Evolutionary conservation across 2,113 vertebrate species (phyloP), one percentile per base, ranked within the genome.

Genomic region (Alethe castanea): DNA sequence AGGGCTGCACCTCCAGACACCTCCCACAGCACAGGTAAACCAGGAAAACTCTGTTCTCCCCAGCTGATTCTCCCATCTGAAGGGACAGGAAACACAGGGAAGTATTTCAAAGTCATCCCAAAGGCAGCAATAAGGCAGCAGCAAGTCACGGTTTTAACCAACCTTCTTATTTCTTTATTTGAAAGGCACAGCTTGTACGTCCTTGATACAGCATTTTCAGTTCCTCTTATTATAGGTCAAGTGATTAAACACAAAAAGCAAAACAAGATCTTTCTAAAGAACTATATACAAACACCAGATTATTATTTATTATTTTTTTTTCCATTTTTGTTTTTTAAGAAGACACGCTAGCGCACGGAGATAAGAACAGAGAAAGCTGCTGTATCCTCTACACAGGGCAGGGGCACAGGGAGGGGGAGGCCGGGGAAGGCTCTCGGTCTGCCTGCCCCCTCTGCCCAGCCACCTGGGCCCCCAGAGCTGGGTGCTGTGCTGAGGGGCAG

Each of bases 151-250:
- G 42, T 67, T 95, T 92, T 96, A 93, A 93, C 95, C 95, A 93
- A 98, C 98, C 98, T 97, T 98, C 97, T 96, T 96, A 98, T 97
- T 92, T 98, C 96, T 98, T 98, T 98, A 98, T 98, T 98, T 97
- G 97, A 98, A 98, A 98, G 98, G 98, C 98, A 98, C 98, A 98
- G 97, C 98, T 97, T 97, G 95, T 96, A 98, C 98, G 96, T 97
- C 97, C 97, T 97, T 89, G 81, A 96, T 93, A 98, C 98, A 97
- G 97, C 94, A 93, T 95, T 94, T 95, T 91, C 93, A 96, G 93
- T 97, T 97, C 97, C 95, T 97, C 97, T 96, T 94, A 33, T 72
- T 92, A 95, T 95, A 97, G 96, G 97, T 95, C 96, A 94, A 96
- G 96, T 96, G 95, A 97, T 97, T 92, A 95, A 97, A 97, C 97